Evolutionary conservation across 2,113 vertebrate genomes (phyloP), one percentile per base, ranked within the genome.

Genomic region (Antechinus stuartii): DNA sequence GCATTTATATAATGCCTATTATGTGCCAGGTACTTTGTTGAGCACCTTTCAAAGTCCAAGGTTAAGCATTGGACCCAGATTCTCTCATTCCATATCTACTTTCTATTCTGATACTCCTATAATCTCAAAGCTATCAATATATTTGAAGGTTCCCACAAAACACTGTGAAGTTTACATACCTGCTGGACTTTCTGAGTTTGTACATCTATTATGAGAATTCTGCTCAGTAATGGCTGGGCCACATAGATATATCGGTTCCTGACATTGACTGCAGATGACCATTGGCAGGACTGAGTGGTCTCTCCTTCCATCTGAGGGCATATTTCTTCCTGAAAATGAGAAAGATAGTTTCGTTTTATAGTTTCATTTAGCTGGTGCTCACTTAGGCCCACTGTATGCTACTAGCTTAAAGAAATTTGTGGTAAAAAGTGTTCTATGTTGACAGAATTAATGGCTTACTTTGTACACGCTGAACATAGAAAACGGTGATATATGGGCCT

Each of bases 231-330:
- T 2, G 99, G 99, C 98, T 99, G 99, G 7, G 99, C 98, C 95
- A 98, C 99, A 1, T 99, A 99, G 98, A 99, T 99, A 97, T 99
- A 99, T 96, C 99, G 99, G 96, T 99, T 99, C 97, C 99, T 98
- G 97, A 99, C 98, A 91, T 99, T 99, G 98, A 99, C 99, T 0
- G 99, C 99, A 0, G 99, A 99, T 8, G 99, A 99, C 99, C 99
- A 99, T 95, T 99, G 98, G 97, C 99, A 99, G 91, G 97, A 98
- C 95, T 98, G 99, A 92, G 98, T 92, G 16, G 98, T 92, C 91
- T 99, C 98, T 53, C 98, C 98, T 96, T 99, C 98, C 94, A 93
- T 97, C 97, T 97, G 98, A 91, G 99, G 99, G 97, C 99, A 99
- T 98, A 99, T 99, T 97, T 99, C 99, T 98, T 99, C 99, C 99